These are phyloP conservation scores for Sphinx pinastri DNA, from an alignment of 2,888 invertebrate genomes.

Conservation along the genomic window DNA sequence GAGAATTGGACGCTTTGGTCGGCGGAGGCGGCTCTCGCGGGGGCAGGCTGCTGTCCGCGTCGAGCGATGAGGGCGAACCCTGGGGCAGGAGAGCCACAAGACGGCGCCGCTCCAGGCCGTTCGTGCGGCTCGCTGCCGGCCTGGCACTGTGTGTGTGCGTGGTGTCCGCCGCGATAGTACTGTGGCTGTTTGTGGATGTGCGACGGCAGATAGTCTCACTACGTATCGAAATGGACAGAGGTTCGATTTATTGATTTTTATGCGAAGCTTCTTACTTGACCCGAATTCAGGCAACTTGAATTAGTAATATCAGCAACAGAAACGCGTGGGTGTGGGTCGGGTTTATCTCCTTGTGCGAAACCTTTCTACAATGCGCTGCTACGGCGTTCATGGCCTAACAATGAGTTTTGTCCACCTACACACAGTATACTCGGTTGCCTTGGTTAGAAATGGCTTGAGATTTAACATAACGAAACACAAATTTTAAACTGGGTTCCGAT, in stretches of 20 bases:
- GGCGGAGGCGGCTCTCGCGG: constrained; percentile 77
- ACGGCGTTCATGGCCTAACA: constrained; percentile 34
- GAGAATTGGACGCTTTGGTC: constrained; percentile 89
- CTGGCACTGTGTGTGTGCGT: constrained; percentile 85
- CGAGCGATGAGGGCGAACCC: constrained; percentile 84
- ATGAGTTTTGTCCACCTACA: constrained; percentile 39
- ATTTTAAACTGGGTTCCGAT: neutral
- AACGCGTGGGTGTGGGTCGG: constrained; percentile 36
- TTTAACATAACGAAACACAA: neutral
- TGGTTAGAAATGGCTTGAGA: constrained; percentile 2
- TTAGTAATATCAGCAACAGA: constrained; percentile 21
- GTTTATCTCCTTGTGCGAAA: constrained; percentile 41
- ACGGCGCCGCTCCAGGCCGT: constrained; percentile 75
- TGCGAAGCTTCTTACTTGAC: constrained; percentile 12
- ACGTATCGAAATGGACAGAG: constrained; percentile 87
- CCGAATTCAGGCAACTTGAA: constrained; percentile 25
- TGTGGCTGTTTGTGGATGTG: constrained; percentile 88
- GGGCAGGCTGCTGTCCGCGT: constrained; percentile 85
- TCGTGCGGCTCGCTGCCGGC: constrained; percentile 84
- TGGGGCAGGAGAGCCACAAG: constrained; percentile 70
- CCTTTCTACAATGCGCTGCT: constrained; percentile 33
- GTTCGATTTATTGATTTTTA: constrained; percentile 56
- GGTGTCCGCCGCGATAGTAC: constrained; percentile 86
- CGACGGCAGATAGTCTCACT: constrained; percentile 86
- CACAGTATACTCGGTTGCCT: neutral